phyloP scores from a whole-genome alignment of 2,113 vertebrate species.

The Sinocyclocheilus anophthalmus region DNA sequence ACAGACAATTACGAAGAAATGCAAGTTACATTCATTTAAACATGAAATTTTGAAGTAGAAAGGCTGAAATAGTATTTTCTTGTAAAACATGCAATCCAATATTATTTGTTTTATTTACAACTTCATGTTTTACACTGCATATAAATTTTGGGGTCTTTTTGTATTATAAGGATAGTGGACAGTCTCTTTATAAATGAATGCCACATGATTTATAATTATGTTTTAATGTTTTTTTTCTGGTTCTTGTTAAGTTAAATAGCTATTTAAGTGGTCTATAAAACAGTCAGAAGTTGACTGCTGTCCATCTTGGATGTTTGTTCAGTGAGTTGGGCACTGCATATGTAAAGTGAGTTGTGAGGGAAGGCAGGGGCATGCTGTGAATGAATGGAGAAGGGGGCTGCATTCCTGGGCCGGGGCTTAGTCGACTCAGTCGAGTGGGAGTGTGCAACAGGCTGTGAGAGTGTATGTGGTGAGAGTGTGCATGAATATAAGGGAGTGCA shows the following conservation, averaged over 20 bases:
- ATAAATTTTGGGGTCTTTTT: too few species aligned
- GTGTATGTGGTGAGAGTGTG: conserved; percentile 22
- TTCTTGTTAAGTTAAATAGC: neutral
- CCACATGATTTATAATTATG: neutral
- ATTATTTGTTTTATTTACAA: too few species aligned
- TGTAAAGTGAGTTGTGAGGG: conserved; percentile 32
- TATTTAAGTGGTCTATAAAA: conserved; percentile 20
- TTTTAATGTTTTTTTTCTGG: neutral
- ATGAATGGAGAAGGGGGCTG: conserved; percentile 48
- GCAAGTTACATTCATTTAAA: too few species aligned
- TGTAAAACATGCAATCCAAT: too few species aligned
- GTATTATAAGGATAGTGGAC: too few species aligned
- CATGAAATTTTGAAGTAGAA: too few species aligned
- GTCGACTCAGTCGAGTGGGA: conserved; percentile 44
- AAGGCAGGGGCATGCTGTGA: conserved; percentile 44
- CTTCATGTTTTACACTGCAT: too few species aligned
- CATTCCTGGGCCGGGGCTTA: conserved; percentile 50
- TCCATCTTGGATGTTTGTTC: conserved; percentile 39
- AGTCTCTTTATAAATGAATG: neutral
- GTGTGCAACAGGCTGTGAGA: conserved; percentile 34
- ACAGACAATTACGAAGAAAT: too few species aligned
- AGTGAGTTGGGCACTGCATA: conserved; percentile 22
- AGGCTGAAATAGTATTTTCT: too few species aligned
- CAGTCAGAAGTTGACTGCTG: conserved; percentile 16
- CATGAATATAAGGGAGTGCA: conserved; percentile 41